Evolutionary conservation across 2,888 invertebrate species (phyloP).

Genomic region (Bedellia somnulentella): DNA sequence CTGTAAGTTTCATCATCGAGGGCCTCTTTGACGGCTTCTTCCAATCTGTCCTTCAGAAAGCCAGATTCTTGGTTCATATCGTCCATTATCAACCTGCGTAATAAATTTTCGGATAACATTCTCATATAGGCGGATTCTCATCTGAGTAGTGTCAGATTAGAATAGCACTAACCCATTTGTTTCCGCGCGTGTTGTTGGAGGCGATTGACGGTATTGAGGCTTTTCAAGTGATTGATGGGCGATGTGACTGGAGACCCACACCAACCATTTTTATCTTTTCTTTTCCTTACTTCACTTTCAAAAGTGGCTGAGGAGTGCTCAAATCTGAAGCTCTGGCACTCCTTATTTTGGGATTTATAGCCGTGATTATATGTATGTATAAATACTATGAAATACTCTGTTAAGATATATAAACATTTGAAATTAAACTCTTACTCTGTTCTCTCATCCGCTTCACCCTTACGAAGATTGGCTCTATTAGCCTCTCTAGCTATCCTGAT

Average conservation of each 20-base stretch:
- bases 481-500: constrained; percentile 72
- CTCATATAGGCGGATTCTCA: neutral
- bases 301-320: too few species aligned
- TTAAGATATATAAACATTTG: too few species aligned
- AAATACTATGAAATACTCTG: too few species aligned
- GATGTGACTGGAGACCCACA: too few species aligned
- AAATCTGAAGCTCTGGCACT: too few species aligned
- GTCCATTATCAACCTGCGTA: constrained; percentile 47
- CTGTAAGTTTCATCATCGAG: constrained; percentile 69
- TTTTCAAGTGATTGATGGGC: too few species aligned
- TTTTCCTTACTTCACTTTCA: neutral
- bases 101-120: neutral
- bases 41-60: constrained; percentile 61
- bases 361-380: too few species aligned
- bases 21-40: constrained; percentile 68
- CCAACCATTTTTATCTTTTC: neutral
- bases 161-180: too few species aligned
- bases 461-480: constrained; percentile 63
- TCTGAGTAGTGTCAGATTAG: neutral
- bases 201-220: too few species aligned
- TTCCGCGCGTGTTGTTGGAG: too few species aligned
- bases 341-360: too few species aligned
- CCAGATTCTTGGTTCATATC: constrained; percentile 36
- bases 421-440: constrained; percentile 43
- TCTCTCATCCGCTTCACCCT: constrained; percentile 56